Evolutionary conservation across 92 coral and sea anemone species (phyloP), one percentile per base, ranked within the genome.

Genomic region (Meandrina meandrites): DNA sequence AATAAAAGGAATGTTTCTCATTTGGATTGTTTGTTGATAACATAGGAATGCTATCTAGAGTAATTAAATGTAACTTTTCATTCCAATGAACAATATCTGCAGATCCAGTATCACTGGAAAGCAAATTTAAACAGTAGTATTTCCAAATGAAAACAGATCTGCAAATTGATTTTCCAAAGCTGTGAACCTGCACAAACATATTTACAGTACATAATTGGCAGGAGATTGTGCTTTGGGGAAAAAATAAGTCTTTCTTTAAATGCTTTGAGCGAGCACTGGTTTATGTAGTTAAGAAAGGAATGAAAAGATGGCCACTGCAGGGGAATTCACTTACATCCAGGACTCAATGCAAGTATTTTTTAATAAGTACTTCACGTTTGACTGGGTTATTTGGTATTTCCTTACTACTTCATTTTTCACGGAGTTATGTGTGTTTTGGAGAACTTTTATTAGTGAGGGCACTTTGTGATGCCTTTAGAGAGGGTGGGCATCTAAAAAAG

Each of bases 101-200:
- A 70, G 37, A 70, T 70, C 76, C 19, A 17, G 10, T 36, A 32
- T 71, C 37, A 28, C 7, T 8, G 28, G 76, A 34, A 30, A 71
- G 22, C 18, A 13, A 70, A 70, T 70, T 21, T 17, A 70, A 10
- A 68, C 22, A 28, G 4, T 32, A 70, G 11, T 42, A 7, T 30
- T 31, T 12, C 75, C 17, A 11, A 8, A 15, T 28, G 10, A 31
- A 66, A 31, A 70, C 42, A 70, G 75, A 30, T 80, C 42, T 32
- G 37, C 82, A 74, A 54, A 21, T 85, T 62, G 27, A 32, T 85
- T 85, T 85, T 76, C 88, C 88, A 85, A 85, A 85, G 83, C 82
- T 45, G 82, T 85, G 88, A 76, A 67, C 88, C 88, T 85, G 88
- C 88, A 62, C 83, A 85, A 85, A 62, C 81, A 85, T 64, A 81